Evolutionary conservation across 2,888 invertebrate species (phyloP).

Genomic region (Petrolisthes manimaculis): DNA sequence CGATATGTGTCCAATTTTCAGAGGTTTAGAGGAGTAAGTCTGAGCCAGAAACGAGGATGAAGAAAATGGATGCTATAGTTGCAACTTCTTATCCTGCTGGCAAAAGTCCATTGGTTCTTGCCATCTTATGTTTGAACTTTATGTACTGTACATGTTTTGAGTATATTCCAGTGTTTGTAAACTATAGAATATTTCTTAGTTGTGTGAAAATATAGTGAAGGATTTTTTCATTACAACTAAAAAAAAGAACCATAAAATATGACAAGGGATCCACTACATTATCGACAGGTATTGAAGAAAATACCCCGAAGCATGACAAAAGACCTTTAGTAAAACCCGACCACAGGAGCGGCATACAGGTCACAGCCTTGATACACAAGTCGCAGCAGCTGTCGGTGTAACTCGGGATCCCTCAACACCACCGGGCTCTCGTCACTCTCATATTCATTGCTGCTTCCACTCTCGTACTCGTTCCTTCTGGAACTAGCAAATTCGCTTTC

Average conservation of each 20-base stretch:
- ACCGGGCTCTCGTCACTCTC: not conserved
- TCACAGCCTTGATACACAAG: constrained; percentile 65
- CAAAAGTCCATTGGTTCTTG: too few species aligned
- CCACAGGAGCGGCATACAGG: constrained; percentile 48
- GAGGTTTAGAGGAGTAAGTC: too few species aligned
- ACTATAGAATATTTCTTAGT: too few species aligned
- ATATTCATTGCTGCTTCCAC: not conserved
- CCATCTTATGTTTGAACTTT: too few species aligned
- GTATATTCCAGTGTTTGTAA: too few species aligned
- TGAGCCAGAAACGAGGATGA: too few species aligned
- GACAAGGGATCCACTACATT: not conserved
- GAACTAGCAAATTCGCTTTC: not conserved
- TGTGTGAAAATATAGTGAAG: not conserved
- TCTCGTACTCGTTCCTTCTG: not conserved
- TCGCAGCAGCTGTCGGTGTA: constrained; percentile 53
- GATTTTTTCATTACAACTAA: not conserved
- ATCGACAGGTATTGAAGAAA: not conserved
- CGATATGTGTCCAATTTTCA: too few species aligned
- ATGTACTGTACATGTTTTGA: too few species aligned
- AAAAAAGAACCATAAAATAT: not conserved
- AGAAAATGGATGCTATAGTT: too few species aligned
- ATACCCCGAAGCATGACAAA: too few species aligned
- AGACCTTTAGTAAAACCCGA: too few species aligned
- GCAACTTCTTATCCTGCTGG: too few species aligned
- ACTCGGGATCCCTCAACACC: constrained; percentile 36